Percentiles rank a stretch among this genome's conserved stretches.
Evolutionary conservation across 1,140 invertebrate genomes (phyloP).

Genomic region (Hypsibius dujardini): DNA sequence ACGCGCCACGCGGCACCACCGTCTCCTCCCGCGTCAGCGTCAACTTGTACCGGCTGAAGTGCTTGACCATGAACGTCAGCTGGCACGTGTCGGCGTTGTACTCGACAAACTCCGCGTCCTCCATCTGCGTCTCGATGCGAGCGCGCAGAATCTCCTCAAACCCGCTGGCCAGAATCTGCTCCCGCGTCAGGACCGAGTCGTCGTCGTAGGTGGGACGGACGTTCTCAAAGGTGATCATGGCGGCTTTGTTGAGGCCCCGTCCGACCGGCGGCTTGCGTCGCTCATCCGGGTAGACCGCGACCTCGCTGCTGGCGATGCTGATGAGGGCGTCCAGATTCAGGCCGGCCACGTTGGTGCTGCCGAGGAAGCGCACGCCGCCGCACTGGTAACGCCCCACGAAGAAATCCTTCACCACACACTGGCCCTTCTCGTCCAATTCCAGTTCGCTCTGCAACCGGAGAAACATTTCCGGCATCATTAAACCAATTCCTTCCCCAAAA

Average conservation of each 20-base stretch:
- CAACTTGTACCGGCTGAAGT: slow-evolving; percentile 20
- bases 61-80: slow-evolving; percentile 9
- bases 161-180: slow-evolving; percentile 52
- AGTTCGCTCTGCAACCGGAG: slow-evolving; percentile 48
- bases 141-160: slow-evolving; percentile 18
- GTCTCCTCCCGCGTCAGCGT: slow-evolving; percentile 17
- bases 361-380: slow-evolving; percentile 70
- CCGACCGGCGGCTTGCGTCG: slow-evolving; percentile 55
- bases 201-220: slow-evolving; percentile 72
- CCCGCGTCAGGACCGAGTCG: slow-evolving; percentile 36
- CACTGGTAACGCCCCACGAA: slow-evolving; percentile 73
- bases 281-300: slow-evolving; percentile 48
- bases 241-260: slow-evolving; percentile 67
- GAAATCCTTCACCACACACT: slow-evolving; percentile 70
- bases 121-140: not conserved
- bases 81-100: slow-evolving; percentile 12
- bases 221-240: slow-evolving; percentile 72
- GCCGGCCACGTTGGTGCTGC: slow-evolving; percentile 65
- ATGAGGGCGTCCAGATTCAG: slow-evolving; percentile 70
- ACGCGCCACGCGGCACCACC: no score
- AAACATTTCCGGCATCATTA: no score
- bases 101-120: slow-evolving; percentile 6
- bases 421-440: slow-evolving; percentile 41
- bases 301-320: slow-evolving; percentile 44
- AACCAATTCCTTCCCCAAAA: no score